phyloP scores from a whole-genome alignment of 1,140 invertebrate genomes.

The Dermatophagoides farinae region DNA sequence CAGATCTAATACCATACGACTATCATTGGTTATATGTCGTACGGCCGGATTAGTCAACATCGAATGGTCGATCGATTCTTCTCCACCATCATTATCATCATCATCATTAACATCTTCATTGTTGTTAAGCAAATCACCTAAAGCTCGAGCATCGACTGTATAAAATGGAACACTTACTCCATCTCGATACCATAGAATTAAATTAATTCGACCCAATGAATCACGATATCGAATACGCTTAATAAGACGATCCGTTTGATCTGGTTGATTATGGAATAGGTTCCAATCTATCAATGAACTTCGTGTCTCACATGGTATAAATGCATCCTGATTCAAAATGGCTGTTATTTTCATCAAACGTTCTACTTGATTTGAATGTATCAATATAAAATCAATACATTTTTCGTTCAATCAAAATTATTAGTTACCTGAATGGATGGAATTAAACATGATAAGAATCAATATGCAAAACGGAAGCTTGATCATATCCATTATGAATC shows the following conservation, averaged over 20 bases:
- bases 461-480: too few species aligned
- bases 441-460: background rate
- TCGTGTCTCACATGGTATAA: background rate
- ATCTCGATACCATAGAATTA: constrained; percentile 69
- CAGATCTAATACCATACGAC: constrained; percentile 12
- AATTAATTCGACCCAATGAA: constrained; percentile 15
- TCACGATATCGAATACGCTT: too few species aligned
- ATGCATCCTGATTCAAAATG: constrained; percentile 3
- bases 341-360: background rate
- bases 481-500: too few species aligned
- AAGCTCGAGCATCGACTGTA: constrained; percentile 16
- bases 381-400: too few species aligned
- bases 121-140: background rate
- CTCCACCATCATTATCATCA: background rate
- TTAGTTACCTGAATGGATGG: background rate
- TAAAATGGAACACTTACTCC: constrained; percentile 24
- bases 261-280: background rate
- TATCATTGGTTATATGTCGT: background rate
- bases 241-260: background rate
- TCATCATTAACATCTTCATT: background rate
- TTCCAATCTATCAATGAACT: background rate
- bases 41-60: background rate
- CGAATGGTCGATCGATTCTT: too few species aligned
- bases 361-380: background rate
- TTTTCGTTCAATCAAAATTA: too few species aligned